Evolutionary conservation across 30 jellyfish, hydroid and myxozoan species (phyloP), one percentile per base, ranked within the genome.

Genomic region (Turritopsis dohrnii): DNA sequence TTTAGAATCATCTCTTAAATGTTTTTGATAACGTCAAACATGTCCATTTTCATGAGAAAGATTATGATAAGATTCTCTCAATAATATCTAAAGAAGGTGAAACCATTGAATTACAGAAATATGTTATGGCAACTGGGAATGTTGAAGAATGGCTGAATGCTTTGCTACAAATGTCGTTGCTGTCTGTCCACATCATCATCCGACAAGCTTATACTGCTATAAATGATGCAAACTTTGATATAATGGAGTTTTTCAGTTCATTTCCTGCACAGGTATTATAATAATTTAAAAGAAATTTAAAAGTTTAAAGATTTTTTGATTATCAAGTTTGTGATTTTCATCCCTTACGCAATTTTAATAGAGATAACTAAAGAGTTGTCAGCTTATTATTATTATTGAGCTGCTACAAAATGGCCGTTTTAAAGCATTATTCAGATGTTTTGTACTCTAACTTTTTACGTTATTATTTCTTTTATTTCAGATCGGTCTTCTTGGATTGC

Each of bases 401-500:
- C 72, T n/a, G 72, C n/a, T 54, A 54, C n/a, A 54, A 60, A 60
- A 60, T 18, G 21, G 21, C 21, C 73, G 19, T 21, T 18, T 18
- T 60, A 60, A 60, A 60, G 21, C 21, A 60, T 60, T 60, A 60
- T 18, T 23, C 73, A 60, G 19, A 60, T 60, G 21, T 18, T 60
- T 60, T 18, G 0, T 0, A 18, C 73, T 60, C 21, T 60, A 54
- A 18, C 21, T 60, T 21, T 60, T 21, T 60, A 60, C 73, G 21
- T 0, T 60, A 18, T 60, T 23, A 21, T 60, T 60, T 8, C 19
- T 17, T 7, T 80, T 0, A 31, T 26, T 79, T 76, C 71, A 90
- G 97, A 93, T 90, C 76, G 96, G 97, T 25, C 84, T 90, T 17
- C 93, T 90, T 28, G 96, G 97, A 71, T 77, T 90, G 74, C 97